These are phyloP conservation scores for Malthinus flaveolus DNA, from an alignment of 2,888 invertebrate species.

Conservation along the genomic window DNA sequence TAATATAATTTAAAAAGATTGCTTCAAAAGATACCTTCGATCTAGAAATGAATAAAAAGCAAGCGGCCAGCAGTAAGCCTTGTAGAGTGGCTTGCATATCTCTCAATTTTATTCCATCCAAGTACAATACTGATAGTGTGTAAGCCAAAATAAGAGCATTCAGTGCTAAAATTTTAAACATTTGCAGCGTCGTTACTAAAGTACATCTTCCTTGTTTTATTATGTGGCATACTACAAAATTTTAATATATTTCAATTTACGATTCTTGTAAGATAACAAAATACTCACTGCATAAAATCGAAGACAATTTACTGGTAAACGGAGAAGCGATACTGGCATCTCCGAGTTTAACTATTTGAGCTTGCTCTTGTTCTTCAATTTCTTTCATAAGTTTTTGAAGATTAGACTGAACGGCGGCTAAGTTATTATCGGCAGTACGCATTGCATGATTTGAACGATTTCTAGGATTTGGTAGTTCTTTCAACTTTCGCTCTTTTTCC, in stretches of 20 bases:
- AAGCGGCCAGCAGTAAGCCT: slow-evolving; percentile 91
- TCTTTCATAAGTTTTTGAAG: slow-evolving; percentile 76
- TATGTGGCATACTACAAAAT: slow-evolving; percentile 89
- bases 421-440: slow-evolving; percentile 32
- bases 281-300: slow-evolving; percentile 88
- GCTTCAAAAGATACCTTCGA: slow-evolving; percentile 75
- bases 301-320: slow-evolving; percentile 96
- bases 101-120: slow-evolving; percentile 97
- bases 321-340: slow-evolving; percentile 99
- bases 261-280: background rate
- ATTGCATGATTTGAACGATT: slow-evolving; percentile 37
- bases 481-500: slow-evolving; percentile 34
- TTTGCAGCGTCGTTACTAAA: slow-evolving; percentile 97
- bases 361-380: slow-evolving; percentile 83
- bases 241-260: background rate
- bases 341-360: slow-evolving; percentile 90
- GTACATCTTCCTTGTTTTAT: slow-evolving; percentile 99
- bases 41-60: slow-evolving; percentile 96
- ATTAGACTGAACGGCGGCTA: slow-evolving; percentile 49
- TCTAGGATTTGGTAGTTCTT: slow-evolving; percentile 32
- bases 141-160: slow-evolving; percentile 98
- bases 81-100: slow-evolving; percentile 98
- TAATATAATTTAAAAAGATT: slow-evolving; percentile 18
- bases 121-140: slow-evolving; percentile 96
- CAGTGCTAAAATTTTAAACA: slow-evolving; percentile 99